Evolutionary conservation across 2,113 vertebrate species (phyloP).

Genomic region (Petaurus breviceps): DNA sequence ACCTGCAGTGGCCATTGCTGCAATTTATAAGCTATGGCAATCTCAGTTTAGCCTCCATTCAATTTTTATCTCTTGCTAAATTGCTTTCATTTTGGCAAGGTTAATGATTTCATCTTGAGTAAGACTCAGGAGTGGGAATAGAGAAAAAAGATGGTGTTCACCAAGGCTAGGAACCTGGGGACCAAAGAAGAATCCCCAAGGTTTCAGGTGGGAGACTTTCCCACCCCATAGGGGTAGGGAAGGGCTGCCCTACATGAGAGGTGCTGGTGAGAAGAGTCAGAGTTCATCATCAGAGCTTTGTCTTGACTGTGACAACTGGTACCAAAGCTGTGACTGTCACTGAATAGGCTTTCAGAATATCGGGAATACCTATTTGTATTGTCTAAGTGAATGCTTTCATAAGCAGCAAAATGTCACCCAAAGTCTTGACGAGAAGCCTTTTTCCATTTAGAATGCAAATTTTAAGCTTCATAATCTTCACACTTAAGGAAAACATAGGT

Average conservation of each 20-base stretch:
- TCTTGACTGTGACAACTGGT: background rate
- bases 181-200: background rate
- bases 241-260: background rate
- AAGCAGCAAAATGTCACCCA: background rate
- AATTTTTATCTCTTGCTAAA: background rate
- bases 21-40: background rate
- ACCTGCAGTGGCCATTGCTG: background rate
- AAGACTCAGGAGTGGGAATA: background rate
- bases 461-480: conserved; percentile 13
- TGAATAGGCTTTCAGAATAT: background rate
- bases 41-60: background rate
- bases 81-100: background rate
- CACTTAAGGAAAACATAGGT: background rate
- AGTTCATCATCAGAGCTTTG: conserved; percentile 5
- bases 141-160: conserved; percentile 21
- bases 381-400: background rate
- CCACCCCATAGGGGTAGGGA: background rate
- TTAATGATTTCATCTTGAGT: conserved; percentile 29
- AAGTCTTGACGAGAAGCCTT: background rate
- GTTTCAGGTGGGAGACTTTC: background rate
- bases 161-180: background rate
- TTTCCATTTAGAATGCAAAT: background rate
- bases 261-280: background rate
- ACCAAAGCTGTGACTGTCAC: background rate
- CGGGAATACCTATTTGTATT: background rate